phyloP scores from a whole-genome alignment of 2,797 vertebrate species.

The Chromis chromis region DNA sequence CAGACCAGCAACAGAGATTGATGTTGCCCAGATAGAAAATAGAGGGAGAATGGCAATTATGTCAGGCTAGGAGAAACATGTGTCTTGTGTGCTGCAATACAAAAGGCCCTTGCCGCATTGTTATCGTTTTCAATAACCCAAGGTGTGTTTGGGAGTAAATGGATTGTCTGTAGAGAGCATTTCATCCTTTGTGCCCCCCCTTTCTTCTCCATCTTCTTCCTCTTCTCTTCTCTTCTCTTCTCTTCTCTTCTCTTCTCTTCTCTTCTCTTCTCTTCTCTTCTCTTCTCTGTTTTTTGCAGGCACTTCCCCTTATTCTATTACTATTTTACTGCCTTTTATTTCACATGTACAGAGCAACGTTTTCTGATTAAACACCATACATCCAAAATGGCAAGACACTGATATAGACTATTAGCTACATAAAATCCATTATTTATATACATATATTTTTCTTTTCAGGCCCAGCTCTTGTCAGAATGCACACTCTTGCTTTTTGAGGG shows the following conservation, averaged over 20 bases:
- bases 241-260: constrained; percentile 14
- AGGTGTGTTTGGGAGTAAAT: constrained; percentile 86
- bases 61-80: constrained; percentile 85
- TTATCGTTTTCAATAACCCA: constrained; percentile 87
- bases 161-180: constrained; percentile 78
- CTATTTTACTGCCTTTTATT: constrained; percentile 32
- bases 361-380: constrained; percentile 13
- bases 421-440: constrained; percentile 6
- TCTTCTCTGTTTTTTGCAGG: constrained; percentile 1
- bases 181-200: constrained; percentile 59
- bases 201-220: constrained; percentile 19
- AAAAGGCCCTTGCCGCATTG: constrained; percentile 80
- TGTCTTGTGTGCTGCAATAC: constrained; percentile 80
- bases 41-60: constrained; percentile 88
- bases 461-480: constrained; percentile 7
- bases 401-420: not conserved
- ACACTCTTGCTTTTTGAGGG: constrained; percentile 4
- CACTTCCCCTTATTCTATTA: constrained; percentile 20
- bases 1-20: constrained; percentile 86
- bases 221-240: constrained; percentile 11
- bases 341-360: constrained; percentile 19
- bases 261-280: constrained; percentile 3
- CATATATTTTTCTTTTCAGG: constrained; percentile 3
- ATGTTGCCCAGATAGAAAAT: constrained; percentile 87
- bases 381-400: not conserved